Conservation (phyloP, 1,140 invertebrate species). For the Triops cancriformis region DNA sequence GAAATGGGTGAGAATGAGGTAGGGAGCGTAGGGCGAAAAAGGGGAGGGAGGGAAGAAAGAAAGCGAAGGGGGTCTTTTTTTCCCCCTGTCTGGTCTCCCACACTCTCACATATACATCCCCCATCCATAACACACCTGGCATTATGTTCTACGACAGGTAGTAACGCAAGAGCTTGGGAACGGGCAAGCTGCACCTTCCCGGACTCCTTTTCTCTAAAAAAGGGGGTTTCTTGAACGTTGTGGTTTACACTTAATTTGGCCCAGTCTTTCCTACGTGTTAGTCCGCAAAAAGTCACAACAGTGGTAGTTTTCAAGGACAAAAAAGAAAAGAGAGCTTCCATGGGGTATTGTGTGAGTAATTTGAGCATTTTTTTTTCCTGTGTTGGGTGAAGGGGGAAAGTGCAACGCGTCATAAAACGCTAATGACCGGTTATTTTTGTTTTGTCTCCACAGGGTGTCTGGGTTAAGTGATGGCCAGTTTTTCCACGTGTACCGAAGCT, state of each 20-base stretch:
- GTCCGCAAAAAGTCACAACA: not conserved
- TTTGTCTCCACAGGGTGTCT: not conserved
- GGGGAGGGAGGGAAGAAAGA: not conserved
- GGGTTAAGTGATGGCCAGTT: not conserved
- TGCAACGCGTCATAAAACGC: not conserved
- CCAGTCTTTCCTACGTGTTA: not conserved
- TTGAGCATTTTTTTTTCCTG: not conserved
- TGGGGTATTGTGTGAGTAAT: not conserved
- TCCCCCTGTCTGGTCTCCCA: not conserved
- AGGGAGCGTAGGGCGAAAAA: not conserved
- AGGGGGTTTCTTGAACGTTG: not conserved
- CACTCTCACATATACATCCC: slow-evolving; percentile 12
- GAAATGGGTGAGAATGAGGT: not conserved
- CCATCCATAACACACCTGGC: slow-evolving; percentile 7
- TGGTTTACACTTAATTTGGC: not conserved
- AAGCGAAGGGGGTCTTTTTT: not conserved
- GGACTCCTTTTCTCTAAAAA: not conserved
- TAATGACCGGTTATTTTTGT: not conserved
- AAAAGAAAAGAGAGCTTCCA: not conserved
- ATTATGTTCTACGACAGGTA: not conserved
- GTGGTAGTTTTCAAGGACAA: not conserved
- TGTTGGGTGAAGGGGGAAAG: not conserved
- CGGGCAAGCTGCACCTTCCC: slow-evolving; percentile 3
- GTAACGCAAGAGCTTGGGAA: not conserved
- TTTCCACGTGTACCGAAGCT: not conserved